Evolutionary conservation across 2,113 vertebrate genomes (phyloP).

Genomic region (Willisornis vidua): DNA sequence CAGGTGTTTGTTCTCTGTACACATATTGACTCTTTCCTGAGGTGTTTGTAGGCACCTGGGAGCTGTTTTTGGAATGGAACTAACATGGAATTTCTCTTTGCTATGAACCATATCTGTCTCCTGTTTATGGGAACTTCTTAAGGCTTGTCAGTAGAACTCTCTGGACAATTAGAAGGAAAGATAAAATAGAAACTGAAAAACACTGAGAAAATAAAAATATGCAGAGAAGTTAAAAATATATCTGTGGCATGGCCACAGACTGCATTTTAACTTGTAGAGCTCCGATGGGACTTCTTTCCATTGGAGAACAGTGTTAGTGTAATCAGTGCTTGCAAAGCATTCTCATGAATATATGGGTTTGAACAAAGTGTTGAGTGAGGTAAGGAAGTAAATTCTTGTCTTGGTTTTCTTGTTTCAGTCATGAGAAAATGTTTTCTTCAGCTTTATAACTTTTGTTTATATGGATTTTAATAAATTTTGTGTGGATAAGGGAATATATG

Average conservation of each 20-base stretch:
- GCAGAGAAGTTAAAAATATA: background rate
- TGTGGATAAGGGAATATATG: background rate
- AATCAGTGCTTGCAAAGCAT: background rate
- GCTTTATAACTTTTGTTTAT: background rate
- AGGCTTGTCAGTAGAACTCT: background rate
- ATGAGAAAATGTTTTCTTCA: background rate
- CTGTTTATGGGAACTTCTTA: background rate
- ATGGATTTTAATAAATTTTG: background rate
- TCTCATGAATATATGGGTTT: background rate
- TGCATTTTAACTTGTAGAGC: background rate
- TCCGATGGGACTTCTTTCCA: background rate
- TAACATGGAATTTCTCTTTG: background rate
- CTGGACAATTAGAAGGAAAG: background rate
- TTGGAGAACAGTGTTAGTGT: background rate
- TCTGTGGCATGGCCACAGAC: background rate
- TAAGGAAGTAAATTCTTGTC: background rate
- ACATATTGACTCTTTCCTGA: background rate
- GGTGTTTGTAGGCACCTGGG: background rate
- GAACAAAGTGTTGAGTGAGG: background rate
- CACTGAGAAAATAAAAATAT: background rate
- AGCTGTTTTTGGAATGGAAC: background rate
- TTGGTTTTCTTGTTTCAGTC: background rate
- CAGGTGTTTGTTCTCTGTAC: background rate
- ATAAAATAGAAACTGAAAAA: background rate
- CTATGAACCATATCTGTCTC: background rate